A percentile compares a stretch with the other conserved stretches of the same genome.
phyloP scores from a whole-genome alignment of 2,888 invertebrate genomes.

The Cosmia pyralina region DNA sequence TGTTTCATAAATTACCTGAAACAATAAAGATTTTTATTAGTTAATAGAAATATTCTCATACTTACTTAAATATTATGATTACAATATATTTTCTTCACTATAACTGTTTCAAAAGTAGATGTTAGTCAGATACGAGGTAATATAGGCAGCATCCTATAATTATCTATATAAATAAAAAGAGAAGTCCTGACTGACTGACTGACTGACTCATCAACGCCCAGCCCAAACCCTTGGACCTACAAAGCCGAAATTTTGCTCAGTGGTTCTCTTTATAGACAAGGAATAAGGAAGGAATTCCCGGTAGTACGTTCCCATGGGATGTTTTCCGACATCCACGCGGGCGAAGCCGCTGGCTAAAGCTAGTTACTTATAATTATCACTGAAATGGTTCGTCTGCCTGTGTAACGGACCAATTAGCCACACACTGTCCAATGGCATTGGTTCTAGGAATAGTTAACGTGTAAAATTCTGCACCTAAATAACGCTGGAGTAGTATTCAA shows the following conservation, averaged over 20 bases:
- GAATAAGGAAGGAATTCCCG: too few species aligned
- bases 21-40: constrained; percentile 49
- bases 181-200: too few species aligned
- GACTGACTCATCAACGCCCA: too few species aligned
- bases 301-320: too few species aligned
- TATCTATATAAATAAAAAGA: too few species aligned
- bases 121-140: constrained; percentile 7
- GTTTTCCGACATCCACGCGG: too few species aligned
- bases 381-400: constrained; percentile 43
- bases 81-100: neutral
- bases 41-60: neutral
- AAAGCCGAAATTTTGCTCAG: too few species aligned
- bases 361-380: constrained; percentile 45
- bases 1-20: constrained; percentile 59
- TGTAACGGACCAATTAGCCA: constrained; percentile 57
- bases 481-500: constrained; percentile 26
- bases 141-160: constrained; percentile 34
- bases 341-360: too few species aligned
- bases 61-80: constrained; percentile 2
- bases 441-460: constrained; percentile 44
- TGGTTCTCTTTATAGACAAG: too few species aligned
- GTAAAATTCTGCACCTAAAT: constrained; percentile 44
- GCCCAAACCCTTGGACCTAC: too few species aligned
- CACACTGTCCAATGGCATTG: constrained; percentile 26
- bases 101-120: constrained; percentile 7